Evolutionary conservation across 2,113 vertebrate species (phyloP).

Genomic region (Trematomus loennbergii): DNA sequence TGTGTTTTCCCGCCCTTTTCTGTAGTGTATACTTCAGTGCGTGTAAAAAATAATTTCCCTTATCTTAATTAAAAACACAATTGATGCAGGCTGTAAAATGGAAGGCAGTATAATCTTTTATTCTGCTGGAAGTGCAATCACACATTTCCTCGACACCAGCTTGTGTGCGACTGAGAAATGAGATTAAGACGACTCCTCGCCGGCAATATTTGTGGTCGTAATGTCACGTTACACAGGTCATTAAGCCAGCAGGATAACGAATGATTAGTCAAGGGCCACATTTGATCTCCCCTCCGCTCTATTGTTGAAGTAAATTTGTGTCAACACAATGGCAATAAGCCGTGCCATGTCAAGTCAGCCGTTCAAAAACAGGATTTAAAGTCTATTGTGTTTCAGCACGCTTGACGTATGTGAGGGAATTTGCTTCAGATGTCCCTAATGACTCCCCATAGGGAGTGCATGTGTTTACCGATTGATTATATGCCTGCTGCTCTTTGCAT

Average conservation of each 20-base stretch:
- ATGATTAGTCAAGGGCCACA: conserved; percentile 56
- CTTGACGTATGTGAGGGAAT: conserved; percentile 76
- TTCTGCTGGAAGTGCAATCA: background rate
- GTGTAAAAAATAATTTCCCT: background rate
- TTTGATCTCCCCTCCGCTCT: conserved; percentile 61
- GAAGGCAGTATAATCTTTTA: background rate
- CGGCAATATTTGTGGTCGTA: conserved; percentile 51
- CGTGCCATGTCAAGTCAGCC: conserved; percentile 65
- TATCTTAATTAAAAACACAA: conserved; percentile 12
- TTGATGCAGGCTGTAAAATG: background rate
- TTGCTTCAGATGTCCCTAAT: conserved; percentile 69
- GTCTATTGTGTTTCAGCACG: conserved; percentile 70
- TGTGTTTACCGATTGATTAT: conserved; percentile 70
- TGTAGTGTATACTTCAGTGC: background rate
- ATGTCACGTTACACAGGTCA: conserved; percentile 72
- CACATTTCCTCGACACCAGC: background rate
- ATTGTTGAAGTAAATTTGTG: conserved; percentile 67
- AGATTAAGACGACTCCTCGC: conserved; percentile 49
- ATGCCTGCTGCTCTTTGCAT: conserved; percentile 42
- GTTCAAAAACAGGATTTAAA: conserved; percentile 75
- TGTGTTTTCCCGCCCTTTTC: background rate
- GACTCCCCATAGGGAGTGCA: conserved; percentile 61
- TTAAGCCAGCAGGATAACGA: conserved; percentile 64
- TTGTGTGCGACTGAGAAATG: conserved; percentile 23
- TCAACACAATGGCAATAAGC: conserved; percentile 68